Evolutionary conservation across 2,113 vertebrate genomes (phyloP).

Genomic region (Helogale parvula): DNA sequence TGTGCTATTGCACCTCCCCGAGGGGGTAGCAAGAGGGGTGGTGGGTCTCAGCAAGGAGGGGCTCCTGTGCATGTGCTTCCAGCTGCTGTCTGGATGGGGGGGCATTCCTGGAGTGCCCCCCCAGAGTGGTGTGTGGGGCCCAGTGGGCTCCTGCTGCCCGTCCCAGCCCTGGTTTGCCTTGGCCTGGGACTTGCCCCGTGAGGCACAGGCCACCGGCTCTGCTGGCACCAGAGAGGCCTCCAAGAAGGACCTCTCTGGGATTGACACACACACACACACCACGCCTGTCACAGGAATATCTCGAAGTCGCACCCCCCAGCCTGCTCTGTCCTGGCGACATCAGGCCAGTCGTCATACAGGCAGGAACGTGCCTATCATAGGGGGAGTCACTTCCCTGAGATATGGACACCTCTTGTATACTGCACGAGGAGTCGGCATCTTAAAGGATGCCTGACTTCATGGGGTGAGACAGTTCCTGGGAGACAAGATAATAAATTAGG

Average conservation of each 20-base stretch:
- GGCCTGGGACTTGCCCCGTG: not conserved
- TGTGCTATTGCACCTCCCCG: not conserved
- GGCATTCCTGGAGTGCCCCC: not conserved
- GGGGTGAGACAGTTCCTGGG: not conserved
- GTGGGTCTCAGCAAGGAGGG: not conserved
- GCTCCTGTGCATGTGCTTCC: not conserved
- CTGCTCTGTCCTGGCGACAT: not conserved
- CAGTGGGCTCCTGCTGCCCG: not conserved
- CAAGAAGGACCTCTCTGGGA: not conserved
- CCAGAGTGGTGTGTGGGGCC: not conserved
- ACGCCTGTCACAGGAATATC: not conserved
- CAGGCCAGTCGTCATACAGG: not conserved
- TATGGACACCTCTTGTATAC: not conserved
- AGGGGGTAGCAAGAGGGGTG: accelerated
- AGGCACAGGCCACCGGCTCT: not conserved
- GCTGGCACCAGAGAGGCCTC: not conserved
- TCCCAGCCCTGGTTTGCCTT: not conserved
- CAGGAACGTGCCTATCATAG: not conserved
- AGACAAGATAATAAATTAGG: not conserved
- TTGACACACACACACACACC: not conserved
- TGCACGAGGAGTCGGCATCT: not conserved
- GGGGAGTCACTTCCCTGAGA: accelerated
- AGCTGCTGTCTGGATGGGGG: not conserved
- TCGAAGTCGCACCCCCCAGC: not conserved
- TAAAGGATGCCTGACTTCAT: not conserved